phyloP scores from a whole-genome alignment of 2,113 vertebrate genomes.

The Oenanthe melanoleuca region DNA sequence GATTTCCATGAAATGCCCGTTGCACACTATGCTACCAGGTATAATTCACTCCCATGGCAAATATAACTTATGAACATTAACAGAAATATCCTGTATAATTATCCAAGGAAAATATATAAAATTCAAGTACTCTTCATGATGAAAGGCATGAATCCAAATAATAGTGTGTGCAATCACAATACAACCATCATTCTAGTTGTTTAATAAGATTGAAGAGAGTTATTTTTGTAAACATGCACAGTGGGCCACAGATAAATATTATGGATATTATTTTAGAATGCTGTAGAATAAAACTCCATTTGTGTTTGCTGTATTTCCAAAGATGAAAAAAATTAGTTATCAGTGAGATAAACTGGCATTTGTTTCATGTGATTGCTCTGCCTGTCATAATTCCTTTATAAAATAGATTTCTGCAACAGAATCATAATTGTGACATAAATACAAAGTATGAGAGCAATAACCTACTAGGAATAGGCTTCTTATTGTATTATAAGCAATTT shows the following conservation, averaged over 20 bases:
- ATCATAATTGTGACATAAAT: slow-evolving; percentile 54
- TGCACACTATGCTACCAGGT: not conserved
- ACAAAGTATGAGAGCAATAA: slow-evolving; percentile 49
- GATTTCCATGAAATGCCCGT: slow-evolving; percentile 3
- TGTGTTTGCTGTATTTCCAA: not conserved
- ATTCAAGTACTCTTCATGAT: not conserved
- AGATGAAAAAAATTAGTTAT: slow-evolving; percentile 41
- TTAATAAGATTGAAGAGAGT: slow-evolving; percentile 7
- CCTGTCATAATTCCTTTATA: slow-evolving; percentile 20
- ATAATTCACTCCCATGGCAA: not conserved
- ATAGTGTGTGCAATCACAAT: not conserved
- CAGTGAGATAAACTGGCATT: slow-evolving; percentile 25
- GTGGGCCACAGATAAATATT: slow-evolving; percentile 22
- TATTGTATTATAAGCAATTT: slow-evolving; percentile 42
- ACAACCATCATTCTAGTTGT: not conserved
- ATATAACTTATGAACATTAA: not conserved
- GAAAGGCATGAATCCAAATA: slow-evolving; percentile 22
- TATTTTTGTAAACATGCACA: slow-evolving; percentile 8
- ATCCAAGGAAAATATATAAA: not conserved
- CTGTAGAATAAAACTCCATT: slow-evolving; percentile 20
- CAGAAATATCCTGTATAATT: not conserved
- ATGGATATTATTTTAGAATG: not conserved
- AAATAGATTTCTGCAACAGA: slow-evolving; percentile 48
- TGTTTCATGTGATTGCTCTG: not conserved
- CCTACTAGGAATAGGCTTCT: slow-evolving; percentile 14